Percentiles rank a stretch among this genome's conserved stretches.
Evolutionary conservation across 23 tunicate species (phyloP).

Genomic region (Pegea sp.): DNA sequence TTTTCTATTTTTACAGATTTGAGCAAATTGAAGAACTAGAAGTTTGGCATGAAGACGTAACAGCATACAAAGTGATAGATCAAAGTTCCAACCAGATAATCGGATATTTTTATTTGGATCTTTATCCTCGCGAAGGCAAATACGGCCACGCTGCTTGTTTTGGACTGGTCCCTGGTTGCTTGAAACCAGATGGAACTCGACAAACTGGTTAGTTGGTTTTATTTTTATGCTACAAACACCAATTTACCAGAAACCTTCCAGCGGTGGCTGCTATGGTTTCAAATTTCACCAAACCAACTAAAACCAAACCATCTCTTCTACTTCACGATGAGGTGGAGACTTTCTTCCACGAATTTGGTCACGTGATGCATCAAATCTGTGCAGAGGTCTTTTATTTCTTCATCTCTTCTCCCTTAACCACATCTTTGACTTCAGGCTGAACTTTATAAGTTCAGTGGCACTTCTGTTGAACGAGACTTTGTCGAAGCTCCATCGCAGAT

Average conservation of each 20-base stretch:
- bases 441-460: conserved; percentile 57
- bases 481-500: conserved; percentile 92
- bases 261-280: conserved; percentile 94
- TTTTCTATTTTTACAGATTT: conserved; percentile 6
- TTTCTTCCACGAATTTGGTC: conserved; percentile 89
- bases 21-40: conserved; percentile 17
- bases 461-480: conserved; percentile 74
- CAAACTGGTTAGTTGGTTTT: conserved; percentile 18
- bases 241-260: conserved; percentile 6
- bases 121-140: conserved; percentile 67
- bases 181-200: conserved; percentile 48
- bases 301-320: conserved; percentile 42
- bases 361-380: conserved; percentile 93
- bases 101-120: conserved; percentile 67
- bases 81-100: conserved; percentile 16
- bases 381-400: conserved; percentile 47
- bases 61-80: conserved; percentile 47
- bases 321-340: conserved; percentile 81
- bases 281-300: conserved; percentile 61
- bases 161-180: conserved; percentile 62
- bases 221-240: neutral
- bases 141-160: conserved; percentile 94
- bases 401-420: neutral
- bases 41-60: conserved; percentile 67
- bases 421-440: no score